Percentiles rank a stretch among this genome's conserved stretches.
phyloP scores from a whole-genome alignment of 2,888 invertebrate genomes.

The Synergus itoensis region DNA sequence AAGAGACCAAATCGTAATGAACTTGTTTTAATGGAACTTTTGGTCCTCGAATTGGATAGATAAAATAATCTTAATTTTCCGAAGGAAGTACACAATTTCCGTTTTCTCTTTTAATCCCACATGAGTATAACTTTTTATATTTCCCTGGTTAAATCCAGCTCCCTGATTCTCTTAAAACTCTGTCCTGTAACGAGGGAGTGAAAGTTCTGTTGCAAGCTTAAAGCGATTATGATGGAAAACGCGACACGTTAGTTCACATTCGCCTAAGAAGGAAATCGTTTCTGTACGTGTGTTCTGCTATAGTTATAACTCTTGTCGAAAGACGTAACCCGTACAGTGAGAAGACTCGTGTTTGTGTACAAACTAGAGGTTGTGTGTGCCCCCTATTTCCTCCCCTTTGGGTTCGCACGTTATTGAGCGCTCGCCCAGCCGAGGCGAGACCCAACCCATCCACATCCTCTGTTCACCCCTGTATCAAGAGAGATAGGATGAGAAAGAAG shows the following conservation, averaged over 20 bases:
- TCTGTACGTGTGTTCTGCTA: constrained; percentile 74
- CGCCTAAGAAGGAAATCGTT: constrained; percentile 33
- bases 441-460: constrained; percentile 74
- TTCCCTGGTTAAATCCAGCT: neutral
- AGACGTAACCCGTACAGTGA: constrained; percentile 78
- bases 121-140: neutral
- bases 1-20: no score
- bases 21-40: no score
- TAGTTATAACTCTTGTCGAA: constrained; percentile 77
- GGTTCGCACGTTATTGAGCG: constrained; percentile 83
- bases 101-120: neutral
- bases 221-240: constrained; percentile 71
- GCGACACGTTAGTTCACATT: constrained; percentile 47
- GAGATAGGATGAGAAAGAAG: constrained; percentile 52
- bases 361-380: constrained; percentile 51
- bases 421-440: constrained; percentile 81
- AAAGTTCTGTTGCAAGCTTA: constrained; percentile 65
- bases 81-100: neutral
- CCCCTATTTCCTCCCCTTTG: constrained; percentile 79
- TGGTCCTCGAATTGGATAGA: neutral
- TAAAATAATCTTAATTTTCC: neutral
- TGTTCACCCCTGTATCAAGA: constrained; percentile 59
- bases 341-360: constrained; percentile 42
- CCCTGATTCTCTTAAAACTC: constrained; percentile 31
- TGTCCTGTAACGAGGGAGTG: constrained; percentile 58